Conservation (phyloP, 2,797 vertebrate genomes). For the Denticeps clupeoides region DNA sequence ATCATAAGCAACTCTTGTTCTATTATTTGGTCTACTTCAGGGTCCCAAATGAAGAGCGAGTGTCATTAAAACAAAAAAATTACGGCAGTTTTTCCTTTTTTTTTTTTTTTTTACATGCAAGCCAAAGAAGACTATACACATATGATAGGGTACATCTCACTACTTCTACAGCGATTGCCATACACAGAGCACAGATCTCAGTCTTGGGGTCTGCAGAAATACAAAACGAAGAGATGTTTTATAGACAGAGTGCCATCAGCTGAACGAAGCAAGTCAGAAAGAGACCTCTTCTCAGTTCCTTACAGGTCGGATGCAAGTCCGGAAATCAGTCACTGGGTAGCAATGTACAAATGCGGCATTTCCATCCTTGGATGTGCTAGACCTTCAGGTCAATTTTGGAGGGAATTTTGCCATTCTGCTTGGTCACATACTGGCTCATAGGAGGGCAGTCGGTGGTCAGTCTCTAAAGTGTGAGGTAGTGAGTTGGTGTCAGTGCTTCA, state of each 20-base stretch:
- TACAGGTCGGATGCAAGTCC: too few relatives aligned
- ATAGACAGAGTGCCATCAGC: too few relatives aligned
- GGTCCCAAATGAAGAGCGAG: conserved; percentile 47
- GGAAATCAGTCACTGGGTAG: too few relatives aligned
- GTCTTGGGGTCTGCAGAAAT: conserved; percentile 45
- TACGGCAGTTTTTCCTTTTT: too few relatives aligned
- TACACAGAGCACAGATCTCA: conserved; percentile 58
- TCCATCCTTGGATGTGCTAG: too few relatives aligned
- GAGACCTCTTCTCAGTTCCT: too few relatives aligned
- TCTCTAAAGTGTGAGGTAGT: conserved; percentile 63
- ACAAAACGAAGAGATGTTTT: conserved; percentile 36
- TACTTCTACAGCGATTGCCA: conserved; percentile 56
- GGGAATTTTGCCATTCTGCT: too few relatives aligned
- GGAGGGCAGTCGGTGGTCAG: conserved; percentile 38
- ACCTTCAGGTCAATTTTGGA: too few relatives aligned
- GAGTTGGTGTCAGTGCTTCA: conserved; percentile 69
- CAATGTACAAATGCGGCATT: too few relatives aligned
- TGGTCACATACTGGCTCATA: too few relatives aligned
- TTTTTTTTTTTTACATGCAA: conserved; percentile 66
- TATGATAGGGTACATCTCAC: conserved; percentile 53
- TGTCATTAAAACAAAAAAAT: conserved; percentile 42
- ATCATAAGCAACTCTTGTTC: conserved; percentile 27
- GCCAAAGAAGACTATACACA: conserved; percentile 56
- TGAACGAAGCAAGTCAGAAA: too few relatives aligned
- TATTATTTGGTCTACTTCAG: conserved; percentile 66